Evolutionary conservation across 2,888 invertebrate genomes (phyloP), one percentile per base, ranked within the genome.

Genomic region (Rhyacophila evoluta): DNA sequence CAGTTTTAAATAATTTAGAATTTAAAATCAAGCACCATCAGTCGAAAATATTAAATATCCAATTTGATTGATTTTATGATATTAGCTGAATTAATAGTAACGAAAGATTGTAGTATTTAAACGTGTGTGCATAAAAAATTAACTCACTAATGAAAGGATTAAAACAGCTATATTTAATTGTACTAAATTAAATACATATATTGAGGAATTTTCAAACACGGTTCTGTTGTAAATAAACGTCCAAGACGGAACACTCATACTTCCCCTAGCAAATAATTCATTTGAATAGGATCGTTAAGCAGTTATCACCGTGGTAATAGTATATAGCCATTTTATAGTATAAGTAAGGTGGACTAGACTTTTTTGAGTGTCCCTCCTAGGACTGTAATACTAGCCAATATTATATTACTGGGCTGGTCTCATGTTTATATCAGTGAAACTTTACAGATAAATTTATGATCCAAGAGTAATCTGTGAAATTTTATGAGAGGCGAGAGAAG

Each of bases 201-300:
- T n/a, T n/a, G n/a, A n/a, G n/a, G n/a, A n/a, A n/a, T n/a, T n/a
- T n/a, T n/a, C n/a, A n/a, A n/a, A n/a, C n/a, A n/a, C 10, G 25
- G 19, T 1, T n/a, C 55, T 55, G 55, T 10, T 2, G 8, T 19
- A 55, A 55, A 55, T 55, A 55, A 36, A 71, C 27, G 33, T 12
- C 73, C 11, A 25, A 15, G 39, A n/a, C 67, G 36, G 6, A 33
- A 25, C 19, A 55, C 55, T 55, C 55, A 55, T 55, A 55, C 25
- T 39, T 71, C 72, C 81, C 79, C 78, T 67, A 38, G 73, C 77
- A 79, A 79, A 81, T 81, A 81, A 79, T 73, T 81, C 81, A 81
- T 81, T 81, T 79, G 81, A 81, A 81, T 81, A 79, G 81, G 75
- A 81, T 81, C 81, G 78, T 81, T 81, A 81, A 73, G 79, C 79